These are phyloP conservation scores for Megaceryle maxima DNA, from an alignment of 2,113 vertebrate genomes.

Conservation along the genomic window DNA sequence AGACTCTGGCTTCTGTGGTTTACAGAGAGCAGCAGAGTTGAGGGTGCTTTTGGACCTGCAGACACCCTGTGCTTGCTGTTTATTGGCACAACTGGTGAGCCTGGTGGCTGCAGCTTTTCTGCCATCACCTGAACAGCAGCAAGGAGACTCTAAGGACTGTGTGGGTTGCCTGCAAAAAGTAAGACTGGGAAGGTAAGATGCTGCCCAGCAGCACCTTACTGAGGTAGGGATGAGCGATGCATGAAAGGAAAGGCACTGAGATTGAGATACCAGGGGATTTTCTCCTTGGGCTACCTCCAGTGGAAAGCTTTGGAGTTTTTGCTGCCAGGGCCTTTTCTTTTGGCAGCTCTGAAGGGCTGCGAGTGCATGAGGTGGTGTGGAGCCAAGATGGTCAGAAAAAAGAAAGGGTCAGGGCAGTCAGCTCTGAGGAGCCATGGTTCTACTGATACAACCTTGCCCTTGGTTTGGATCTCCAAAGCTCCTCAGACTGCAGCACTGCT, in stretches of 20 bases:
- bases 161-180: background rate
- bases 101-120: background rate
- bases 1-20: background rate
- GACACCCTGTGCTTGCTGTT: background rate
- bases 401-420: no score
- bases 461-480: background rate
- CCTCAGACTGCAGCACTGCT: background rate
- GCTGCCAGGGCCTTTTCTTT: background rate
- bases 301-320: background rate
- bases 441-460: background rate
- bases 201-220: background rate
- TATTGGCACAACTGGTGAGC: background rate
- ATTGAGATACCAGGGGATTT: background rate
- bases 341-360: background rate
- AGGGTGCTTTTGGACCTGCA: background rate
- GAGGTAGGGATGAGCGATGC: background rate
- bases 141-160: rapidly evolving
- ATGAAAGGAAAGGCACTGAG: no score
- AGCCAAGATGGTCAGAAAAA: no score
- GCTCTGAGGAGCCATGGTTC: no score
- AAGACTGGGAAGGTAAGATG: background rate
- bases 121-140: background rate
- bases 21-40: background rate
- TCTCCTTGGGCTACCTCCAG: background rate
- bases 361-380: background rate